phyloP scores from a whole-genome alignment of 1,140 invertebrate species.

The Charaxes varanes region DNA sequence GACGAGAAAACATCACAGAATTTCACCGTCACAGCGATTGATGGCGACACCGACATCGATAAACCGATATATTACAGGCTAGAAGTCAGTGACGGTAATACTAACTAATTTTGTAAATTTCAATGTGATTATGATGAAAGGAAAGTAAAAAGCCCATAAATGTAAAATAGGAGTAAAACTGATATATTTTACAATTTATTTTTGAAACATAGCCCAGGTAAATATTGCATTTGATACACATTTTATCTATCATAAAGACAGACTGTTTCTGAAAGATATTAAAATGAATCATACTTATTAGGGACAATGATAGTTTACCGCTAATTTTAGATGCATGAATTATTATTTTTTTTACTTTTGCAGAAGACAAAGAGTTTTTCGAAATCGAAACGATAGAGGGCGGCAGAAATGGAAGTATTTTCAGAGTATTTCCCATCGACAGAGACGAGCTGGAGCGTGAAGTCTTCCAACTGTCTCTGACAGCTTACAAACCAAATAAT shows the following conservation, averaged over 20 bases:
- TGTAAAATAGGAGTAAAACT: no score
- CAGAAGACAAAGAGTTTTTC: slow-evolving; percentile 51
- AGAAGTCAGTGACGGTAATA: slow-evolving; percentile 35
- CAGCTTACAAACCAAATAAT: slow-evolving; percentile 72
- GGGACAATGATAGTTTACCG: no score
- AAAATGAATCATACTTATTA: no score
- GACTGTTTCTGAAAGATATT: no score
- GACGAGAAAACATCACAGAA: slow-evolving; percentile 63
- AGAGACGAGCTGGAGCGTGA: slow-evolving; percentile 70
- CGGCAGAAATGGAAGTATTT: slow-evolving; percentile 44
- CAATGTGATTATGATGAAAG: no score
- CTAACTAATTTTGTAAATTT: neutral
- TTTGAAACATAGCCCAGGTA: no score
- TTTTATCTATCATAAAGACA: no score
- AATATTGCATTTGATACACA: no score
- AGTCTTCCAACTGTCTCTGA: slow-evolving; percentile 66
- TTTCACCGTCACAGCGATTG: slow-evolving; percentile 68
- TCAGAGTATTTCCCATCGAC: slow-evolving; percentile 70
- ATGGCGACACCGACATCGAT: slow-evolving; percentile 74
- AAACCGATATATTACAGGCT: slow-evolving; percentile 68
- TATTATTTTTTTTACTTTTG: no score
- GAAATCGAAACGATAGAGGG: slow-evolving; percentile 45
- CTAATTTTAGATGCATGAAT: no score
- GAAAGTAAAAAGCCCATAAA: no score
- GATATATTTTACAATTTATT: no score